Percentiles rank a stretch among this genome's conserved stretches.
These are phyloP conservation scores for Pogonophryne albipinna DNA, from an alignment of 2,797 vertebrate genomes.

Conservation along the genomic window DNA sequence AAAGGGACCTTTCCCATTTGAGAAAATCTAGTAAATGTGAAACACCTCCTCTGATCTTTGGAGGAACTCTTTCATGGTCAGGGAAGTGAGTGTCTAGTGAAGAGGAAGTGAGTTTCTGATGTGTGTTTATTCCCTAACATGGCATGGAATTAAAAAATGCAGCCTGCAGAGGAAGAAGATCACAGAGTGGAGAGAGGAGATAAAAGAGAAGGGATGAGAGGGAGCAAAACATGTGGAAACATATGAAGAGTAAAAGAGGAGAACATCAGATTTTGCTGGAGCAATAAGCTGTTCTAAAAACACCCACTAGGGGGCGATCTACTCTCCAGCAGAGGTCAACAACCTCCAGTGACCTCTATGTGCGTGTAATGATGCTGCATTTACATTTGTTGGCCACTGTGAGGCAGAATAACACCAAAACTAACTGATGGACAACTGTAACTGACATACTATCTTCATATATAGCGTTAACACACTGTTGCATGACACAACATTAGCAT, in stretches of 20 bases:
- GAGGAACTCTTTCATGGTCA: constrained; percentile 20
- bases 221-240: neutral
- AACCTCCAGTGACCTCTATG: neutral
- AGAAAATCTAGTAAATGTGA: constrained; percentile 3
- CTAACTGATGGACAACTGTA: no score
- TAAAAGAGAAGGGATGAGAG: constrained; percentile 43
- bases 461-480: no score
- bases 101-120: constrained; percentile 14
- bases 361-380: no score
- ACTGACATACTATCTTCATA: no score
- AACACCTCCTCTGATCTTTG: neutral
- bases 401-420: no score
- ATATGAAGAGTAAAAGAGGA: constrained; percentile 19
- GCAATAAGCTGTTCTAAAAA: neutral
- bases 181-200: constrained; percentile 28
- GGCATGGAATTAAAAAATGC: constrained; percentile 38
- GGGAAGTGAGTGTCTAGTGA: neutral
- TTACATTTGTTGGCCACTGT: no score
- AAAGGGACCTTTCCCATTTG: neutral
- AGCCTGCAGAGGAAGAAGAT: constrained; percentile 27
- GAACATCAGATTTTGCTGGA: neutral
- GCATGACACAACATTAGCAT: neutral
- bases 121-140: constrained; percentile 51
- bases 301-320: constrained; percentile 31
- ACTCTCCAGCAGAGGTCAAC: neutral